phyloP scores from a whole-genome alignment of 2,113 vertebrate species.

The Leptobrachium ailaonicum region DNA sequence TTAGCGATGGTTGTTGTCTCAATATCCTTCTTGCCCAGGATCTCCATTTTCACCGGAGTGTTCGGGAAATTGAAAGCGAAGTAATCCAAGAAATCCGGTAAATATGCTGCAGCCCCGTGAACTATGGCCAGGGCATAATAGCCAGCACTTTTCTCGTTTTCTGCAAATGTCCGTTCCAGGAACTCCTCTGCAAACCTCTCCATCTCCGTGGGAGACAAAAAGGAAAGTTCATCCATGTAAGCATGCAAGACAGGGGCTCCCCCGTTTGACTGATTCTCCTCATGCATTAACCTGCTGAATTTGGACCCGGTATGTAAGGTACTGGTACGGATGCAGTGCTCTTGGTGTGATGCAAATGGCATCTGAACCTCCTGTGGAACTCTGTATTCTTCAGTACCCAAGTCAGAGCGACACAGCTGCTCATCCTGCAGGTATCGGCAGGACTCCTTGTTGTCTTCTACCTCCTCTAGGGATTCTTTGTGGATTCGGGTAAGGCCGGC shows the following conservation, averaged over 20 bases:
- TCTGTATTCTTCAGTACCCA: constrained; percentile 73
- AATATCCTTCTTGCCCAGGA: constrained; percentile 97
- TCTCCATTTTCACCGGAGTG: constrained; percentile 98
- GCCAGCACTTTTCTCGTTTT: constrained; percentile 85
- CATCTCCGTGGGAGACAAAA: constrained; percentile 86
- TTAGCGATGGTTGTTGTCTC: constrained; percentile 97
- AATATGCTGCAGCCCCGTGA: constrained; percentile 88
- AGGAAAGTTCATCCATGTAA: constrained; percentile 92
- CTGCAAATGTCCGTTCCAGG: constrained; percentile 86
- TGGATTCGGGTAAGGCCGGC: constrained; percentile 70
- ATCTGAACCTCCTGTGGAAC: constrained; percentile 76
- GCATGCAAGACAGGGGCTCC: constrained; percentile 91
- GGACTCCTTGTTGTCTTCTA: constrained; percentile 72
- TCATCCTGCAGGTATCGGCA: constrained; percentile 77
- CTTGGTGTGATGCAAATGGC: constrained; percentile 89
- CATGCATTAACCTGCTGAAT: constrained; percentile 88
- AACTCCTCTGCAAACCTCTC: constrained; percentile 92
- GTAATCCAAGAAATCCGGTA: constrained; percentile 97
- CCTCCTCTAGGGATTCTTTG: constrained; percentile 62
- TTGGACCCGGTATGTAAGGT: constrained; percentile 84
- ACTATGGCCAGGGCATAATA: constrained; percentile 91
- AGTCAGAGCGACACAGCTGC: constrained; percentile 68
- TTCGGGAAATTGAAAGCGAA: constrained; percentile 98
- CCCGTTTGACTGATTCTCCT: constrained; percentile 92
- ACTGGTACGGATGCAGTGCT: constrained; percentile 89